These are phyloP conservation scores for Ceratina japonica DNA, from an alignment of 1,140 invertebrate genomes.

Conservation along the genomic window DNA sequence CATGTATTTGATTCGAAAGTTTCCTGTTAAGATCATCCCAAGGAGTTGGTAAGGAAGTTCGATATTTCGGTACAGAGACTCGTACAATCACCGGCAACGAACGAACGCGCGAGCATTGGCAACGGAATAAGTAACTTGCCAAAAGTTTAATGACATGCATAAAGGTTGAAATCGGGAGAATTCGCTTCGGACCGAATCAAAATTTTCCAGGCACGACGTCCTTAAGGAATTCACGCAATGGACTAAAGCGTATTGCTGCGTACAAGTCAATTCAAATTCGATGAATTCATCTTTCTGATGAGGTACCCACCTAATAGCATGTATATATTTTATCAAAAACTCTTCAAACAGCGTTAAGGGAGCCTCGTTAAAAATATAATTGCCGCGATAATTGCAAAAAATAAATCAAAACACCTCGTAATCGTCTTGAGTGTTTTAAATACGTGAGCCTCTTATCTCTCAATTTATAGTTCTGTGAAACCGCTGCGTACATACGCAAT, in stretches of 20 bases:
- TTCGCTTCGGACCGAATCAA: constrained; percentile 21
- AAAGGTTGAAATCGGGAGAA: constrained; percentile 41
- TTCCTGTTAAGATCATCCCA: constrained; percentile 47
- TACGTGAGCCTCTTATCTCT: constrained; percentile 27
- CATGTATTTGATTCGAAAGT: constrained; percentile 52
- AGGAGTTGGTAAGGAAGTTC: constrained; percentile 34
- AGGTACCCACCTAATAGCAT: too few relatives aligned
- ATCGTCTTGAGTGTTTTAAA: constrained; percentile 30
- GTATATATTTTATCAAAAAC: constrained; percentile 34
- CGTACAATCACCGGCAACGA: not conserved
- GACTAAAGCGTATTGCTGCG: not conserved
- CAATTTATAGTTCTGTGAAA: constrained; percentile 35
- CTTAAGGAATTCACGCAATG: constrained; percentile 17
- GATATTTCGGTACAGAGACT: constrained; percentile 29
- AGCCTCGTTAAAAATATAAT: not conserved
- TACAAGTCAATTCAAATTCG: constrained; percentile 9
- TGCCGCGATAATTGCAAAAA: constrained; percentile 10
- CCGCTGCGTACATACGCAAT: not conserved
- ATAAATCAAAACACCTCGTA: constrained; percentile 34
- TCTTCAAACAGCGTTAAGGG: not conserved
- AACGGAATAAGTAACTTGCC: constrained; percentile 22
- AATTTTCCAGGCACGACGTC: constrained; percentile 29
- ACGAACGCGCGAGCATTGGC: too few relatives aligned
- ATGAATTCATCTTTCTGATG: too few relatives aligned
- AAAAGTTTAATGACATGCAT: constrained; percentile 59